Conservation (phyloP, 2,888 invertebrate genomes). For the Drosophila tripunctata region DNA sequence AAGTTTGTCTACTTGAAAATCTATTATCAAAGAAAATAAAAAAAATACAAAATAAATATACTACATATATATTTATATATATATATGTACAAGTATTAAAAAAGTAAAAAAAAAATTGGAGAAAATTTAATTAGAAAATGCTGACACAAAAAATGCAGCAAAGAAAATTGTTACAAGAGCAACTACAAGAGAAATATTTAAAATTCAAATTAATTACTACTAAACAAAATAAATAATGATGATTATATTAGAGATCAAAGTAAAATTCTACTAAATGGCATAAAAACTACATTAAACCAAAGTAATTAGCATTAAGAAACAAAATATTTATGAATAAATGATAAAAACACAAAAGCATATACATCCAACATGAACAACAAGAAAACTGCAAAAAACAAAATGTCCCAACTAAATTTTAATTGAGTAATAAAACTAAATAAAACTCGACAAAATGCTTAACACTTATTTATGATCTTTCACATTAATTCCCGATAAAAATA, state of each 20-base stretch:
- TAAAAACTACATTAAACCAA: slow-evolving; percentile 57
- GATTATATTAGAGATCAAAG: slow-evolving; percentile 68
- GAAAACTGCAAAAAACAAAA: slow-evolving; percentile 46
- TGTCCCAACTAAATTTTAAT: slow-evolving; percentile 79
- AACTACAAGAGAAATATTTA: slow-evolving; percentile 62
- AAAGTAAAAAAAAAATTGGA: slow-evolving; percentile 50
- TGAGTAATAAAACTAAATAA: slow-evolving; percentile 75
- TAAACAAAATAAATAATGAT: slow-evolving; percentile 47
- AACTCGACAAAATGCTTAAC: slow-evolving; percentile 52
- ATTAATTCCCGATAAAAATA: neutral
- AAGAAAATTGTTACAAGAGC: slow-evolving; percentile 55
- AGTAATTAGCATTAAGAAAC: slow-evolving; percentile 49
- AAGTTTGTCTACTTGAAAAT: slow-evolving; percentile 71
- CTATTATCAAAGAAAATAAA: slow-evolving; percentile 45
- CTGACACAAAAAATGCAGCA: slow-evolving; percentile 25
- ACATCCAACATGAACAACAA: slow-evolving; percentile 36
- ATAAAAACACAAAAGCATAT: slow-evolving; percentile 38
- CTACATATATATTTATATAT: slow-evolving; percentile 38
- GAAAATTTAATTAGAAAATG: slow-evolving; percentile 40
- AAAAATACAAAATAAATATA: slow-evolving; percentile 16
- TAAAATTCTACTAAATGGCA: slow-evolving; percentile 66
- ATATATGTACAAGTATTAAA: slow-evolving; percentile 60
- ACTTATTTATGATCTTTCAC: neutral
- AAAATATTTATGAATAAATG: slow-evolving; percentile 46
- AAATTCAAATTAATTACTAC: slow-evolving; percentile 71